Percentiles rank a stretch among this genome's conserved stretches.
phyloP scores from a whole-genome alignment of 2,113 vertebrate genomes.

The Orcinus orca region DNA sequence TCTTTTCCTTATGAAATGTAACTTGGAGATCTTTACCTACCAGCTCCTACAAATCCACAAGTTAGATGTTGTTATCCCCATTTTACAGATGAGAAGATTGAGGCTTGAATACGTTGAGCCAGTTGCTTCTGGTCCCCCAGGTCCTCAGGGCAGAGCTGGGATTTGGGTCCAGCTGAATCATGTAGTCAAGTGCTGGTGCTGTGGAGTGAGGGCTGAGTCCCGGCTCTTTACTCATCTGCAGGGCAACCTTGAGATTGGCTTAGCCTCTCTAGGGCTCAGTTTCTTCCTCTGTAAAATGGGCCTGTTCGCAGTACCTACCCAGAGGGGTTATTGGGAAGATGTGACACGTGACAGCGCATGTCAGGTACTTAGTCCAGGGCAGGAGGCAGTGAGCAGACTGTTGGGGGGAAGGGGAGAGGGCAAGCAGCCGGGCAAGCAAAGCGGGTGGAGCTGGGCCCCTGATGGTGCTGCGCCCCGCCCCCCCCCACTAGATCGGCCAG shows the following conservation, averaged over 20 bases:
- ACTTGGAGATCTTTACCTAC: background rate
- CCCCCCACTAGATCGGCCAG: conserved; percentile 87
- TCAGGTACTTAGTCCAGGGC: background rate
- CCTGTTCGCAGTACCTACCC: background rate
- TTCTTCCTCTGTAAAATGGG: background rate
- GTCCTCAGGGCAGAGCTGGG: background rate
- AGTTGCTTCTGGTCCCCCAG: background rate
- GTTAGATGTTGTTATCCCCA: background rate
- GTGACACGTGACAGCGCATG: accelerated
- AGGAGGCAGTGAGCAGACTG: background rate
- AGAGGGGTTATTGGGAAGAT: background rate
- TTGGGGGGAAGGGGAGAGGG: accelerated
- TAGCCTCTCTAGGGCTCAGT: background rate
- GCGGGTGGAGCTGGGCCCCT: background rate
- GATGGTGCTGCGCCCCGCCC: accelerated
- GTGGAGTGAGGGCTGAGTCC: background rate
- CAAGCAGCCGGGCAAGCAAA: accelerated
- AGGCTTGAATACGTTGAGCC: background rate
- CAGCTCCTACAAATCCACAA: background rate
- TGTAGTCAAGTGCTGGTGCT: background rate
- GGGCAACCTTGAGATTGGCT: background rate
- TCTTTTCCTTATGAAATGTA: background rate
- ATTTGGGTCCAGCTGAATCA: background rate
- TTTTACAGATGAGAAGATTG: background rate
- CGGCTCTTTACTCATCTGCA: background rate